Conservation (phyloP, 2,113 vertebrate genomes). For the Bubo blakistoni region DNA sequence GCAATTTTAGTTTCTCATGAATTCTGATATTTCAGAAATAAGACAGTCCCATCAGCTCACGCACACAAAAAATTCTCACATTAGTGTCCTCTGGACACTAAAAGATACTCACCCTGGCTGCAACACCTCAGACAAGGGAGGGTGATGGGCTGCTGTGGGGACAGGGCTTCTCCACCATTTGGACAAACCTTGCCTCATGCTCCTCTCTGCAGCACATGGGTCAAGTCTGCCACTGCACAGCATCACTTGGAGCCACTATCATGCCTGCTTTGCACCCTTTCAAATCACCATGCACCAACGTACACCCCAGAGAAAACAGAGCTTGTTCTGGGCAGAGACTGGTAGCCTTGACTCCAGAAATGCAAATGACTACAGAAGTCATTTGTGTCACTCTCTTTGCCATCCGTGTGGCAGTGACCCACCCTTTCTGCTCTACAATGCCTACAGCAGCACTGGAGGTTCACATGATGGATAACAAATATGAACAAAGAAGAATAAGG, state of each 20-base stretch:
- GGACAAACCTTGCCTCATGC: background rate
- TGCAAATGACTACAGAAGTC: background rate
- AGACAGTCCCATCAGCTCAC: background rate
- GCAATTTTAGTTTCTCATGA: background rate
- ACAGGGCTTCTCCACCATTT: background rate
- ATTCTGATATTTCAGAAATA: background rate
- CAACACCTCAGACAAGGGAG: background rate
- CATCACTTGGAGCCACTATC: rapidly evolving
- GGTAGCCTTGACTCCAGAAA: background rate
- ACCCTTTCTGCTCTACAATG: background rate
- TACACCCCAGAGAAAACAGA: background rate
- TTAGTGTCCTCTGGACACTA: background rate
- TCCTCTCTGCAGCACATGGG: background rate
- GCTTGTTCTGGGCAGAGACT: background rate
- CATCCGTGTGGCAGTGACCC: rapidly evolving
- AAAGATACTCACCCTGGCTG: background rate
- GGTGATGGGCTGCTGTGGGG: background rate
- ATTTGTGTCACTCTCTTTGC: background rate
- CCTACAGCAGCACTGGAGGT: background rate
- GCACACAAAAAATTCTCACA: background rate
- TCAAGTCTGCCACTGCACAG: background rate
- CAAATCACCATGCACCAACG: no score
- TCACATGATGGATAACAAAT: background rate
- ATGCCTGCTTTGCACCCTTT: background rate
- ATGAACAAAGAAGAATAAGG: background rate